Evolutionary conservation across 1,140 invertebrate species (phyloP).

Genomic region (Bradysia coprophila): DNA sequence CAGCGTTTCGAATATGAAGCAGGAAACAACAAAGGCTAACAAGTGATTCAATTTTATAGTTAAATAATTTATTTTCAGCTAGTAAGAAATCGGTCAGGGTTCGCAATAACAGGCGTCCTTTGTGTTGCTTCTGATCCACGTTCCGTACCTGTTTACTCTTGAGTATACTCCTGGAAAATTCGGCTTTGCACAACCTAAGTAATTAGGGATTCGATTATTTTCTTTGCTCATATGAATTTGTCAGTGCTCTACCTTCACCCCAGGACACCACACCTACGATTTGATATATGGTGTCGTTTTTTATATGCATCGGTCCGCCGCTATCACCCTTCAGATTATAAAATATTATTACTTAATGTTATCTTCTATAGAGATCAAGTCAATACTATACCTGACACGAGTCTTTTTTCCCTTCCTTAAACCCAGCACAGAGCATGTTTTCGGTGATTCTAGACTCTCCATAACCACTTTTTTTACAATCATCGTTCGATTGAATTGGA

Average conservation of each 20-base stretch:
- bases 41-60: too few relatives aligned
- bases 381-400: slow-evolving; percentile 42
- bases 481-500: slow-evolving; percentile 50
- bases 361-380: not conserved
- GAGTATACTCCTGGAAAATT: slow-evolving; percentile 75
- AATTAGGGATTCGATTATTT: too few relatives aligned
- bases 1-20: too few relatives aligned
- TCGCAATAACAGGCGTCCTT: slow-evolving; percentile 45
- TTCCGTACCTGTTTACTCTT: slow-evolving; percentile 52
- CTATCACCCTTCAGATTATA: slow-evolving; percentile 35
- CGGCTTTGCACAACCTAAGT: too few relatives aligned
- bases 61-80: too few relatives aligned
- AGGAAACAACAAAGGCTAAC: too few relatives aligned
- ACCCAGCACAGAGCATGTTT: slow-evolving; percentile 76
- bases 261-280: slow-evolving; percentile 47
- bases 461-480: slow-evolving; percentile 47
- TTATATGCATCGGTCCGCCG: slow-evolving; percentile 41
- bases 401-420: slow-evolving; percentile 50
- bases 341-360: slow-evolving; percentile 1
- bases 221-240: too few relatives aligned
- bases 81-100: too few relatives aligned
- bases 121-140: slow-evolving; percentile 51
- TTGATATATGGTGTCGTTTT: slow-evolving; percentile 11
- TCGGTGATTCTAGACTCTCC: slow-evolving; percentile 50
- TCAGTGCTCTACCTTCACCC: slow-evolving; percentile 70